Base-by-base conservation (phyloP, 1,140 invertebrate genomes). In the Eupristina koningsbergeri region DNA sequence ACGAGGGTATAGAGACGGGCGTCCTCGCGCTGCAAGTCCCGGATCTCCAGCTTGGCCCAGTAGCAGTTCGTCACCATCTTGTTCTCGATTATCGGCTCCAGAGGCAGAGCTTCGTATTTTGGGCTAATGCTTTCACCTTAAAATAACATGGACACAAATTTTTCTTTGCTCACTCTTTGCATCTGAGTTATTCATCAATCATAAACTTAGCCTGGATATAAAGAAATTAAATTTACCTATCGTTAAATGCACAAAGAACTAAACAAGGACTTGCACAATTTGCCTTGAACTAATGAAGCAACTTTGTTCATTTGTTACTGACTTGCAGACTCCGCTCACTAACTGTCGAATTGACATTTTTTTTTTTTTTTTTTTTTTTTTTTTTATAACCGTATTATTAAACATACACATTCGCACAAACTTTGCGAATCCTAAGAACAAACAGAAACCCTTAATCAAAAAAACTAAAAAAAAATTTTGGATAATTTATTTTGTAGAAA, bases 41-140 rank as follows among this genome's bases (percentile, higher is more conserved):
- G 91, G 81, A 93, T 92, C 64, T 92, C 88, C 8, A 93, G 84
- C 69, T 92, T 91, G 11, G 91, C 91, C 91, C 91, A 92, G 76
- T 91, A 93, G 69, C 92, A 93, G 84, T 92, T 91, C 1, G 90
- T 92, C 74, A 88, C 85, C 84, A 89, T 88, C 34, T 91, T 89
- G 79, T 91, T 90, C 77, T 92, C 91, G 22, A 88, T 85, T 71
- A 92, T 91, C 31, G 91, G 91, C 75, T 92, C 91, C 26, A 92
- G 50, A 1, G 90, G 86, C 9, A 91, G 69, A 0, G 92, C 92
- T 81, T 93, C 91, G 84, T 92, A 93, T 53, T 92, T 92, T 45
- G 89, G 89, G 61, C 89, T 87, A 53, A 92, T 90, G 11, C 73
- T 91, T 69, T 92, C 91, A 47, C 91, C 92, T 93, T 79, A 9